Percentiles rank a stretch among this genome's conserved stretches.
Conservation (phyloP, 2,888 invertebrate genomes). For the Pseudococcus viburni region DNA sequence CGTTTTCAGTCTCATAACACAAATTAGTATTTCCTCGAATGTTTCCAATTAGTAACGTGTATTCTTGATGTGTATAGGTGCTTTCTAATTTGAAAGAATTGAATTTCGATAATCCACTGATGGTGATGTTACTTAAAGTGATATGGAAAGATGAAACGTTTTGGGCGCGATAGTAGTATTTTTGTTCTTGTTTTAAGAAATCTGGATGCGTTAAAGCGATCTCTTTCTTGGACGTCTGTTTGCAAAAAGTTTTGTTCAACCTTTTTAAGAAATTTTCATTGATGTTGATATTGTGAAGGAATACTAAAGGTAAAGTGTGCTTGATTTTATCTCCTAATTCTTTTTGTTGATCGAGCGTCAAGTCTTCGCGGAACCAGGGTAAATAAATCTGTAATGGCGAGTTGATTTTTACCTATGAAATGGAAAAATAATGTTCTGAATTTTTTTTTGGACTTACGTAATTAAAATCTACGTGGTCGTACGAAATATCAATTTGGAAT, state of each 20-base stretch:
- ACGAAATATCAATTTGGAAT: not conserved
- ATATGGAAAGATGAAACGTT: not conserved
- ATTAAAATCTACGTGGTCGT: not conserved
- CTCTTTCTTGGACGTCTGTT: not conserved
- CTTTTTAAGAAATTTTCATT: not conserved
- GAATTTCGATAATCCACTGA: not conserved
- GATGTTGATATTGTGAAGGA: not conserved
- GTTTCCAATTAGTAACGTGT: not conserved
- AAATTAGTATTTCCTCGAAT: not conserved
- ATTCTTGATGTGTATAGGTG: not conserved
- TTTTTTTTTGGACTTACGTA: not conserved
- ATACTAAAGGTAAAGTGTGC: not conserved
- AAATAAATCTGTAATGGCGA: not conserved
- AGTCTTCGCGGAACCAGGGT: not conserved
- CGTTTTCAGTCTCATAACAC: not conserved
- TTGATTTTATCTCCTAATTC: not conserved
- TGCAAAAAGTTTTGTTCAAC: not conserved
- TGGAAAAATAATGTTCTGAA: not conserved
- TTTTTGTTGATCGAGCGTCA: not conserved
- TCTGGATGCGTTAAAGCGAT: not conserved
- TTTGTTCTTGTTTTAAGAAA: not conserved
- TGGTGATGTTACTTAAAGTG: not conserved
- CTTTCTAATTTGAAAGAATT: not conserved
- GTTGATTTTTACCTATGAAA: not conserved
- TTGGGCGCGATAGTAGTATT: not conserved